These are phyloP conservation scores for Oncorhynchus clarkii DNA, from an alignment of 2,113 vertebrate genomes.

Conservation along the genomic window DNA sequence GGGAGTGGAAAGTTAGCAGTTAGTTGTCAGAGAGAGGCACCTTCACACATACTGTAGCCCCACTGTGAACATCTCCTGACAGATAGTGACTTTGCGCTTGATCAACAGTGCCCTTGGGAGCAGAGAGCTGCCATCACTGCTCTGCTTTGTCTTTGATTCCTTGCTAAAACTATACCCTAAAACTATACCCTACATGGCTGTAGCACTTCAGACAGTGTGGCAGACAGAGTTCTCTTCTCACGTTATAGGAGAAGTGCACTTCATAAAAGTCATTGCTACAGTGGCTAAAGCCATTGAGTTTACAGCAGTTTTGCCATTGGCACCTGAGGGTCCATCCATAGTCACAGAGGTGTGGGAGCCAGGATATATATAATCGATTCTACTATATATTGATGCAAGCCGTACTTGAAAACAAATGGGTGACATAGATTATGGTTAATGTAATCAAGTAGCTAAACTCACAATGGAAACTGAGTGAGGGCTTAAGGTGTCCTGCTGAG, in stretches of 20 bases:
- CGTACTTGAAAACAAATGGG: neutral
- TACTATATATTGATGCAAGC: neutral
- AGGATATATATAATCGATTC: neutral
- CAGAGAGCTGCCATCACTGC: neutral
- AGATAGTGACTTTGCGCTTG: constrained; percentile 42
- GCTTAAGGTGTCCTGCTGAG: no score
- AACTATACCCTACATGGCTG: neutral
- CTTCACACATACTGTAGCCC: constrained; percentile 62
- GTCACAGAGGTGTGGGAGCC: neutral
- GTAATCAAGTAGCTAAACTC: no score
- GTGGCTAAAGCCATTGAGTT: no score
- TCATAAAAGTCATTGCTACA: no score
- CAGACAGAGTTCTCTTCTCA: neutral
- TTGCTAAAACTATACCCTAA: neutral
- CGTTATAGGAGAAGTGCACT: no score
- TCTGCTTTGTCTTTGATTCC: constrained; percentile 18
- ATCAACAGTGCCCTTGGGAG: constrained; percentile 42
- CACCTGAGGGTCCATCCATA: neutral
- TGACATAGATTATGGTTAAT: constrained; percentile 27
- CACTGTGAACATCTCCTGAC: constrained; percentile 49
- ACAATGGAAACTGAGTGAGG: no score
- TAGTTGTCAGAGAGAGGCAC: constrained; percentile 63
- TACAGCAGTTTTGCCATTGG: neutral
- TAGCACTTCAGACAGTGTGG: neutral
- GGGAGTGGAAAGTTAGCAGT: constrained; percentile 48